These are phyloP conservation scores for Heliconius hewitsoni DNA, from an alignment of 1,140 invertebrate genomes.

Conservation along the genomic window DNA sequence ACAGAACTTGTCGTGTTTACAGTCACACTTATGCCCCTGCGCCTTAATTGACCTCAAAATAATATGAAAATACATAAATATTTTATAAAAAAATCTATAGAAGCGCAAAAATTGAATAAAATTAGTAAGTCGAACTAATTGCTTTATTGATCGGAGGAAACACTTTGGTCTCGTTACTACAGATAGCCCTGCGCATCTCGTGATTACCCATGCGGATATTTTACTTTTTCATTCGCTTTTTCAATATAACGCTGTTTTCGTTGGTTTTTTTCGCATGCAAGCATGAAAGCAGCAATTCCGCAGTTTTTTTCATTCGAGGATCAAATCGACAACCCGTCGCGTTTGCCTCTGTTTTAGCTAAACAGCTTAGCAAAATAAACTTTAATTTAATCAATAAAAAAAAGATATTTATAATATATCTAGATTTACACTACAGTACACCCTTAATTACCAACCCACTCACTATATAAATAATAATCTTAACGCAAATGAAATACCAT, in stretches of 20 bases:
- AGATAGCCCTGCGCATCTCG: background rate
- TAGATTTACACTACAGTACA: too few species aligned
- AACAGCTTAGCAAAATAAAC: background rate
- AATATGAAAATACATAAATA: too few species aligned
- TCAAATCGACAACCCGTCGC: too few species aligned
- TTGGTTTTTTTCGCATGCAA: conserved; percentile 18
- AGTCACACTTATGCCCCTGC: too few species aligned
- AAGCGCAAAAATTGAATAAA: background rate
- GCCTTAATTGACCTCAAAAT: too few species aligned
- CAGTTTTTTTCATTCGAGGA: too few species aligned
- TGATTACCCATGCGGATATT: conserved; percentile 33
- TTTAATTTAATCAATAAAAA: background rate
- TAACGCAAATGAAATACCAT: background rate
- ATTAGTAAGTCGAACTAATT: conserved; percentile 7
- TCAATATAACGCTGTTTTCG: conserved; percentile 31
- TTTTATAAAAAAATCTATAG: too few species aligned
- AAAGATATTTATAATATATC: too few species aligned
- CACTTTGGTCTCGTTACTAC: conserved; percentile 19
- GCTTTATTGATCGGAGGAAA: background rate
- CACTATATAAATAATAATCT: background rate
- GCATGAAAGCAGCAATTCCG: too few species aligned
- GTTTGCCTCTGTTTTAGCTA: background rate
- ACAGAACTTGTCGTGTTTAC: too few species aligned
- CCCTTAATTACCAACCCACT: background rate
- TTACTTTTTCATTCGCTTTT: conserved; percentile 28